Percentiles rank a stretch among this genome's conserved stretches.
These are phyloP conservation scores for Marmota flaviventris DNA, from an alignment of 2,113 vertebrate genomes.

Conservation along the genomic window DNA sequence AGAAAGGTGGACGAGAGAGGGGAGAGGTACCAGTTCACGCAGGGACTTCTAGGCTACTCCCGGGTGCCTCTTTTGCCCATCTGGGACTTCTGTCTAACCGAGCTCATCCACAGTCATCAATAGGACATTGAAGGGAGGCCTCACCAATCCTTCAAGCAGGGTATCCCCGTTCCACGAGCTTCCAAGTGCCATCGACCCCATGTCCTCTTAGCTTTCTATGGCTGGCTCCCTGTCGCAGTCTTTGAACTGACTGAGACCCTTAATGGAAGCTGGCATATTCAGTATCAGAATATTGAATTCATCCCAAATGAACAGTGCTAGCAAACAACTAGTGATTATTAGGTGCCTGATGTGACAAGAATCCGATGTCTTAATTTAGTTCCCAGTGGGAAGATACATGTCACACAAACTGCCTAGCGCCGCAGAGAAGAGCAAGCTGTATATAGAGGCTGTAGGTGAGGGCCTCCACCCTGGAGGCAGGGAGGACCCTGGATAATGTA, in stretches of 20 bases:
- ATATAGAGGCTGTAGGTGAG: conserved; percentile 50
- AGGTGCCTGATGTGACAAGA: conserved; percentile 81
- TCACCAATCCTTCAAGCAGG: neutral
- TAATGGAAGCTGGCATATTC: conserved; percentile 71
- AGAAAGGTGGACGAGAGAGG: neutral
- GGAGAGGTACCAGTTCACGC: neutral
- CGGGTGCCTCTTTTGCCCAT: rapidly evolving
- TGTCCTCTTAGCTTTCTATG: neutral
- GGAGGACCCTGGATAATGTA: neutral
- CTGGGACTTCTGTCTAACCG: neutral
- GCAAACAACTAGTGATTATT: conserved; percentile 80
- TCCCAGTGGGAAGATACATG: conserved; percentile 77
- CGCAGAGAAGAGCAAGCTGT: conserved; percentile 40
- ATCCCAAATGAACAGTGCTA: conserved; percentile 74
- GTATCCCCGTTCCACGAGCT: neutral
- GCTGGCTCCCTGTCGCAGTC: neutral
- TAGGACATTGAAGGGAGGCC: neutral
- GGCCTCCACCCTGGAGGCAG: neutral
- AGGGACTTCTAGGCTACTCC: neutral
- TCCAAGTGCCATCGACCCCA: neutral
- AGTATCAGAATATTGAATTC: conserved; percentile 67
- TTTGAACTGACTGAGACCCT: neutral
- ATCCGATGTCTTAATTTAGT: conserved; percentile 84
- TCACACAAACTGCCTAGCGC: conserved; percentile 64
- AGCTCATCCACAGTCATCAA: neutral